These are phyloP conservation scores for Siderastrea radians DNA, from an alignment of 92 coral and sea anemone genomes.

Conservation along the genomic window DNA sequence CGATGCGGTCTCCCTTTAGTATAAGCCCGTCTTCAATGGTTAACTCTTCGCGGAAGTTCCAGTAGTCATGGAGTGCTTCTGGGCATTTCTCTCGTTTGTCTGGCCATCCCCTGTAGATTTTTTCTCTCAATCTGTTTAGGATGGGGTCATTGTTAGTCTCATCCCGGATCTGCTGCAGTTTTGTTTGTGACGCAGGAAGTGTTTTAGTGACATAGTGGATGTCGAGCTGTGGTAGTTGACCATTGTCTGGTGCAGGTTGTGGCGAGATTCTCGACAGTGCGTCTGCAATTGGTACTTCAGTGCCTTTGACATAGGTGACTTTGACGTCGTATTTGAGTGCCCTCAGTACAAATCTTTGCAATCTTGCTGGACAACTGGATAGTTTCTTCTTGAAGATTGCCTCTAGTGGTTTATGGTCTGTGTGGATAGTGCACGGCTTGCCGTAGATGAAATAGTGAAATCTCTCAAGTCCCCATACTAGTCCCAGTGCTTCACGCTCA, in stretches of 20 bases:
- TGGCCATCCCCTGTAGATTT: too few species aligned
- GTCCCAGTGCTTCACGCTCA: conserved; percentile 69
- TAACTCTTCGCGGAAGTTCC: conserved; percentile 75
- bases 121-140: too few species aligned
- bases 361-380: conserved; percentile 64
- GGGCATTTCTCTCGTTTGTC: too few species aligned
- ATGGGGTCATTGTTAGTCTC: too few species aligned
- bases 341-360: conserved; percentile 68
- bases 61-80: conserved; percentile 52
- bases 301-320: conserved; percentile 52
- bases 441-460: conserved; percentile 73
- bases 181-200: conserved; percentile 47
- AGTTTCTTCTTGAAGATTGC: conserved; percentile 62
- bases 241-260: conserved; percentile 24
- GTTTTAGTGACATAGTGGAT: conserved; percentile 3
- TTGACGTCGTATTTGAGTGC: conserved; percentile 61
- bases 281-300: conserved; percentile 62
- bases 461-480: conserved; percentile 74
- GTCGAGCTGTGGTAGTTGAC: too few species aligned
- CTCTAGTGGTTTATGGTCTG: conserved; percentile 70
- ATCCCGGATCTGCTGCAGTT: conserved; percentile 29
- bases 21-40: conserved; percentile 66
- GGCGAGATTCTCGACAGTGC: conserved; percentile 61
- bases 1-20: conserved; percentile 43
- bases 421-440: conserved; percentile 64